These are phyloP conservation scores for Zosterops hypoxanthus DNA, from an alignment of 2,113 vertebrate species.

Conservation along the genomic window DNA sequence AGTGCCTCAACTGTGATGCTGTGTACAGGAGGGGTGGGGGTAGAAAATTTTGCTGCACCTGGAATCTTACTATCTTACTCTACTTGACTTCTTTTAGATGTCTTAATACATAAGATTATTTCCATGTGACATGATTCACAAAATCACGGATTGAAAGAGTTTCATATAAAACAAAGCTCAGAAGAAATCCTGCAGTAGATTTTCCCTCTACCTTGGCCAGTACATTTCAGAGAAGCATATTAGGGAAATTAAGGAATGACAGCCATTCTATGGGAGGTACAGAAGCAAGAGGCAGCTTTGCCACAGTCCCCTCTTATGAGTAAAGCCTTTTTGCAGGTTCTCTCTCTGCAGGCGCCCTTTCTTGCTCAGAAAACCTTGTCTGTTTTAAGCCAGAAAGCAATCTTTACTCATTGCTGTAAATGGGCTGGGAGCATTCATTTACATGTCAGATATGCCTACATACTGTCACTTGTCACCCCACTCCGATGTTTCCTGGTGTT, in stretches of 20 bases:
- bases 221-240: not conserved
- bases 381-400: slow-evolving; percentile 2
- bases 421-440: slow-evolving; percentile 22
- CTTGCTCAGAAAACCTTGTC: not conserved
- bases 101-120: not conserved
- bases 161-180: not conserved
- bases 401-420: slow-evolving; percentile 32
- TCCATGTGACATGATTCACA: not conserved
- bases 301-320: not conserved
- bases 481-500: slow-evolving; percentile 7
- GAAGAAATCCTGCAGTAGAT: not conserved
- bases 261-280: not conserved
- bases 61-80: not conserved
- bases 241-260: not conserved
- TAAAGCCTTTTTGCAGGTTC: not conserved
- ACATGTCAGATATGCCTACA: slow-evolving; percentile 39
- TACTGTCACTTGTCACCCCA: slow-evolving; percentile 52
- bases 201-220: not conserved
- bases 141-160: not conserved
- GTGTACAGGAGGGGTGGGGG: rapidly evolving
- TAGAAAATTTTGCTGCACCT: not conserved
- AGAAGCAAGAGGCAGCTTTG: not conserved
- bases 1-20: not conserved
- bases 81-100: not conserved
- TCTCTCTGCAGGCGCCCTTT: not conserved